Evolutionary conservation across 1,140 invertebrate genomes (phyloP).

Genomic region (Mycetomoellerius zeteki): DNA sequence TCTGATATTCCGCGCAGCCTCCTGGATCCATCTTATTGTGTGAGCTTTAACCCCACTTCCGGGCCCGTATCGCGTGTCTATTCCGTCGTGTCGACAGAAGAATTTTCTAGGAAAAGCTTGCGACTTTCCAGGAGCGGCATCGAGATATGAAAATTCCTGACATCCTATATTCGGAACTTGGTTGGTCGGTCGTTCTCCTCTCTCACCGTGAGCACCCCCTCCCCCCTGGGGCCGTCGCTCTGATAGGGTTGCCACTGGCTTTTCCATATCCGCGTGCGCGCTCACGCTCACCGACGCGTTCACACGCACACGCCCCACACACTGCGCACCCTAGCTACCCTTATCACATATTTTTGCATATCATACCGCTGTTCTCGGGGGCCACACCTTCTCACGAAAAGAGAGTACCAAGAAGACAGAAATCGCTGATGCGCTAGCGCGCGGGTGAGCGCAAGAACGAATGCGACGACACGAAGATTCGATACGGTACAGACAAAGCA

Average conservation of each 20-base stretch:
- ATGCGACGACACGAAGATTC: slow-evolving; percentile 55
- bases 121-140: slow-evolving; percentile 72
- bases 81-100: slow-evolving; percentile 54
- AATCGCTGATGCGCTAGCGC: slow-evolving; percentile 66
- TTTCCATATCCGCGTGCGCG: slow-evolving; percentile 75
- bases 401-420: slow-evolving; percentile 64
- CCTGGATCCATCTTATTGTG: slow-evolving; percentile 59
- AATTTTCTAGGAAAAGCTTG: slow-evolving; percentile 76
- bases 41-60: slow-evolving; percentile 56
- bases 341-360: slow-evolving; percentile 83
- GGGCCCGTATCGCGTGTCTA: slow-evolving; percentile 58
- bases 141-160: slow-evolving; percentile 82
- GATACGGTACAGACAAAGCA: not conserved
- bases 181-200: slow-evolving; percentile 68
- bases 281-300: slow-evolving; percentile 22
- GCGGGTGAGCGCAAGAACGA: slow-evolving; percentile 64
- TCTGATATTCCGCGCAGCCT: slow-evolving; percentile 42
- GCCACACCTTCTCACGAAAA: slow-evolving; percentile 71
- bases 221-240: slow-evolving; percentile 72
- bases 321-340: slow-evolving; percentile 72
- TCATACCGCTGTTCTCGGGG: slow-evolving; percentile 77
- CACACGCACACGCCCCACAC: slow-evolving; percentile 39
- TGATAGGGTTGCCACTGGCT: slow-evolving; percentile 80
- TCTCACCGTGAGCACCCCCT: slow-evolving; percentile 54
- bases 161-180: slow-evolving; percentile 78